Evolutionary conservation across 2,797 vertebrate genomes (phyloP), one percentile per base, ranked within the genome.

Genomic region (Botia almorhae): DNA sequence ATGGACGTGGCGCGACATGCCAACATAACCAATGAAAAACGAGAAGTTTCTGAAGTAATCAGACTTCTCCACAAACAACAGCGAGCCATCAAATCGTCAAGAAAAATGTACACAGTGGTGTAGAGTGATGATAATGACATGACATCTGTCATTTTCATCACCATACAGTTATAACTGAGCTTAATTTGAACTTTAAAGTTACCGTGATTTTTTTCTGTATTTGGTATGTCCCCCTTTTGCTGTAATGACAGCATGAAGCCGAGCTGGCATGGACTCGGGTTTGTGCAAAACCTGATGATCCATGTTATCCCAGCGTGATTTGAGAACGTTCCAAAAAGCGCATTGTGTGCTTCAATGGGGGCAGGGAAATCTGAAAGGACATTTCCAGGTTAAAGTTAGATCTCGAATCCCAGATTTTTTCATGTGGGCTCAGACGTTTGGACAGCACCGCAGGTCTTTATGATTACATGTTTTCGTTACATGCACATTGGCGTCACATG

Each of bases 261-360:
- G 13, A 12, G 23, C 21, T 60, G 58, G 58, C 11, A 60, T 26
- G 58, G 12, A 26, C 56, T 58, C 12, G 14, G 48, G 48, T 50
- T 50, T 17, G 10, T 12, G 56, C 58, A 60, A 14, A 60, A 60
- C 58, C 58, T 26, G 60, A 63, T 63, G 26, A 63, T 63, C 60
- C 60, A 63, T 63, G 23, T 63, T 63, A 60, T 23, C 58, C 19
- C 58, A 60, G 23, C 23, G 21, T 21, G 58, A 60, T 26, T 33
- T 63, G 58, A 26, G 12, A 60, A 26, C 12, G 60, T 63, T 63
- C 60, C 60, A 63, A 33, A 63, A 14, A 63, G 60, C 60, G 16
- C 16, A 14, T 63, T 17, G 6, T 33, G 26, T 63, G 60, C 26
- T 29, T 63, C 23, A 16, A 17, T 63, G 60, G 60, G 16, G 13